phyloP scores from a whole-genome alignment of 2,113 vertebrate genomes.

The Desmodus rotundus region DNA sequence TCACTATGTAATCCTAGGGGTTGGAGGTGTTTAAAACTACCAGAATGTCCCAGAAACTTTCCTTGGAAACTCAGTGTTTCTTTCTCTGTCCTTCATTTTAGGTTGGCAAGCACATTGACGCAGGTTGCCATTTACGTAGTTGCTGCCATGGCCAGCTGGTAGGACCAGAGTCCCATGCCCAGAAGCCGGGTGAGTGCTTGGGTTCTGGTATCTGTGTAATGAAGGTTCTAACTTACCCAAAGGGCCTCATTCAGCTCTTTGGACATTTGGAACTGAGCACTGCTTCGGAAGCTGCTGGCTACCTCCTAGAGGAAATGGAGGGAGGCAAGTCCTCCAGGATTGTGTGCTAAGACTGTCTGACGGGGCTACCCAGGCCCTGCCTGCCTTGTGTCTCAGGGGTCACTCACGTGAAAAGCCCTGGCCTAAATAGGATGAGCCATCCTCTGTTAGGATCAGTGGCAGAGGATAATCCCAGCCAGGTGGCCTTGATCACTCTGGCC shows the following conservation, averaged over 20 bases:
- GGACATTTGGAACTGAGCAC: background rate
- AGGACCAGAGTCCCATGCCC: conserved; percentile 27
- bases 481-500: background rate
- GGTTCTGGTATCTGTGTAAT: background rate
- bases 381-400: background rate
- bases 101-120: conserved; percentile 15
- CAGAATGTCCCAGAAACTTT: background rate
- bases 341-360: background rate
- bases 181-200: conserved; percentile 57
- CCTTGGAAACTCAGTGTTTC: conserved; percentile 1
- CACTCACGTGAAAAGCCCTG: background rate
- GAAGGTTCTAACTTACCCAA: background rate
- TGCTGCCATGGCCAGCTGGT: conserved; percentile 47
- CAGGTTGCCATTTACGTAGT: conserved; percentile 40
- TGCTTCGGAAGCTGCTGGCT: background rate
- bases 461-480: background rate
- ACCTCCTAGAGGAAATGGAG: background rate
- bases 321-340: background rate
- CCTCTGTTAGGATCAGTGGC: conserved; percentile 33
- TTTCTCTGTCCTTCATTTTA: conserved; percentile 41
- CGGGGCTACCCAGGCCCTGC: background rate
- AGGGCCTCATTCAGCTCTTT: background rate
- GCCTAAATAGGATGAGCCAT: conserved; percentile 39
- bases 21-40: background rate
- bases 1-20: background rate